phyloP scores from a whole-genome alignment of 2,797 vertebrate genomes.

The Heteromormyrus szaboi region DNA sequence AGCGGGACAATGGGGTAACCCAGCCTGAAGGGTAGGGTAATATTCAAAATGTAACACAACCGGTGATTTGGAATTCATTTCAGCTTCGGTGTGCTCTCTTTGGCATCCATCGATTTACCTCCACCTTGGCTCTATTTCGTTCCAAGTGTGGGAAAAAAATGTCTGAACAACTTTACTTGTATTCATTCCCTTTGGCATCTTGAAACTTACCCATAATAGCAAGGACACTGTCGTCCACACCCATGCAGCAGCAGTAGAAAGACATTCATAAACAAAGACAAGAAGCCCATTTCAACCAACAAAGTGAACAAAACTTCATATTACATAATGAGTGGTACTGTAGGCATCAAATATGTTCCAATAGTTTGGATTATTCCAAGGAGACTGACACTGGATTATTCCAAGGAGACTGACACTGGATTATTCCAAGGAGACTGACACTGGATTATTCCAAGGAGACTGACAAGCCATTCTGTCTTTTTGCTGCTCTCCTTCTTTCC shows the following conservation, averaged over 20 bases:
- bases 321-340: neutral
- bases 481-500: neutral
- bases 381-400: neutral
- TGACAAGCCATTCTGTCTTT: neutral
- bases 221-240: neutral
- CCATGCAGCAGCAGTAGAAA: neutral
- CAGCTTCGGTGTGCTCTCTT: neutral
- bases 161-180: neutral
- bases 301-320: neutral
- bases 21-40: constrained; percentile 31
- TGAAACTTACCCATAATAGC: neutral
- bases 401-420: neutral
- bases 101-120: neutral
- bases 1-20: constrained; percentile 39
- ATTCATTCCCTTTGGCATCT: neutral
- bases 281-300: neutral
- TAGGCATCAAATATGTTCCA: neutral
- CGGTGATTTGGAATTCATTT: constrained; percentile 31
- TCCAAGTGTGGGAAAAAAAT: neutral
- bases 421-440: neutral
- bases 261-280: neutral
- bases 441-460: neutral
- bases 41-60: constrained; percentile 46
- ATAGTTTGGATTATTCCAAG: neutral
- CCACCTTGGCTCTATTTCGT: constrained; percentile 11